Evolutionary conservation across 2,797 vertebrate species (phyloP).

Genomic region (Percopsis omiscomaycus): DNA sequence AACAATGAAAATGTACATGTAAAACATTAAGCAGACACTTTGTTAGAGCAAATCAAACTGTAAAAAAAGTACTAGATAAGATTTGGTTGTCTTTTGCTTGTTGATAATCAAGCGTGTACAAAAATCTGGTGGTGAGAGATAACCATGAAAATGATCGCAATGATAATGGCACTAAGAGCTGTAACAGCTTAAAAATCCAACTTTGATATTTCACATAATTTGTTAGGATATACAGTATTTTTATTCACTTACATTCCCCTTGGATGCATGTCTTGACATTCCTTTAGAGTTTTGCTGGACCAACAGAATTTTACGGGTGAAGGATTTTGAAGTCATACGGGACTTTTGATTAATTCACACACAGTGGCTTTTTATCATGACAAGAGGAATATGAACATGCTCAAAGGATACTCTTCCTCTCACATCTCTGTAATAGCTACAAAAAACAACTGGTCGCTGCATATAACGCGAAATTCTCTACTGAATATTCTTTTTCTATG

Average conservation of each 20-base stretch:
- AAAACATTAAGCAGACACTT: background rate
- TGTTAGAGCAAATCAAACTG: background rate
- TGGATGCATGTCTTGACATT: slow-evolving; percentile 11
- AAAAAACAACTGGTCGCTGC: no score
- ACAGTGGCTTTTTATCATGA: slow-evolving; percentile 23
- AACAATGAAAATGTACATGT: background rate
- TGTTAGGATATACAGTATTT: background rate
- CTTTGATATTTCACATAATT: background rate
- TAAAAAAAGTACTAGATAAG: slow-evolving; percentile 8
- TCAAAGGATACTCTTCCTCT: slow-evolving; percentile 1
- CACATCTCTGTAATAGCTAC: background rate
- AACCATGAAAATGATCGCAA: background rate
- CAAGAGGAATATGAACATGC: background rate
- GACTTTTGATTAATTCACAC: background rate
- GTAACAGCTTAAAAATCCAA: background rate
- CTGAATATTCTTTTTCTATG: slow-evolving; percentile 55
- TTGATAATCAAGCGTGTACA: slow-evolving; percentile 69
- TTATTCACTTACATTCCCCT: slow-evolving; percentile 11
- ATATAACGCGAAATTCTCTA: no score
- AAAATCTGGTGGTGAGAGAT: slow-evolving; percentile 16
- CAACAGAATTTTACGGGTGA: slow-evolving; percentile 4
- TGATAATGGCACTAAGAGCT: background rate
- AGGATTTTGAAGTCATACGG: slow-evolving; percentile 6
- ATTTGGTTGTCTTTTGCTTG: slow-evolving; percentile 64
- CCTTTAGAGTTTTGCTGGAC: background rate